Percentiles rank a stretch among this genome's conserved stretches.
Conservation (phyloP, 2,888 invertebrate genomes). For the Euzetes globulus region DNA sequence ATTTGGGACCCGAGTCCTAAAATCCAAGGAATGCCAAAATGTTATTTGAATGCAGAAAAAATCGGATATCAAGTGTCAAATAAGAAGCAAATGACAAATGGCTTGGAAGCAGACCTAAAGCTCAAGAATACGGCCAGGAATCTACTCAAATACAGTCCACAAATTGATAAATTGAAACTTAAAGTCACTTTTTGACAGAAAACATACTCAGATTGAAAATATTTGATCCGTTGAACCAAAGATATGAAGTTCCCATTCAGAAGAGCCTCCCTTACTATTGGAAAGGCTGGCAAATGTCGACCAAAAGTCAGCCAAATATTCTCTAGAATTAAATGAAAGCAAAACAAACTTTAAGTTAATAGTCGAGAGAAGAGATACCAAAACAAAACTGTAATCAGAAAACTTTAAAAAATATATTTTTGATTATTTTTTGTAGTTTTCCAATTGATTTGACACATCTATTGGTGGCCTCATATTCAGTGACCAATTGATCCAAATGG, state of each 20-base stretch:
- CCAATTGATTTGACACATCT: conserved; percentile 43
- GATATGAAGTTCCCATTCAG: conserved; percentile 40
- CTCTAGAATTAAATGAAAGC: neutral
- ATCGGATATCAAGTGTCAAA: conserved; percentile 6
- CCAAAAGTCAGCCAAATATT: neutral
- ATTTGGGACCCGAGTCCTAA: neutral
- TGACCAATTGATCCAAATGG: conserved; percentile 36
- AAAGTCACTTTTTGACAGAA: conserved; percentile 36
- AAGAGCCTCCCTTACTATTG: conserved; percentile 34
- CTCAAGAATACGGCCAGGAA: neutral
- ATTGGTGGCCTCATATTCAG: conserved; percentile 44
- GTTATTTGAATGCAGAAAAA: conserved; percentile 8
- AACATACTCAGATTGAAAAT: conserved; percentile 38
- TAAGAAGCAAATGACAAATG: neutral
- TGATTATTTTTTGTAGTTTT: neutral
- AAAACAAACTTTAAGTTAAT: neutral
- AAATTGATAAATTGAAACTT: conserved; percentile 22
- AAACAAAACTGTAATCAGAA: conserved; percentile 1
- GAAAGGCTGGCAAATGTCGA: neutral
- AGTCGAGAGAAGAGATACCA: neutral
- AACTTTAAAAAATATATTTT: neutral
- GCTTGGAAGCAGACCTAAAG: neutral
- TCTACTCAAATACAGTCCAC: neutral
- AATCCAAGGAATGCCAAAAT: neutral
- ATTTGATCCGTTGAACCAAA: conserved; percentile 27